Percentiles rank a stretch among this genome's conserved stretches.
These are phyloP conservation scores for Ectobius pallidus DNA, from an alignment of 2,888 invertebrate species.

Conservation along the genomic window DNA sequence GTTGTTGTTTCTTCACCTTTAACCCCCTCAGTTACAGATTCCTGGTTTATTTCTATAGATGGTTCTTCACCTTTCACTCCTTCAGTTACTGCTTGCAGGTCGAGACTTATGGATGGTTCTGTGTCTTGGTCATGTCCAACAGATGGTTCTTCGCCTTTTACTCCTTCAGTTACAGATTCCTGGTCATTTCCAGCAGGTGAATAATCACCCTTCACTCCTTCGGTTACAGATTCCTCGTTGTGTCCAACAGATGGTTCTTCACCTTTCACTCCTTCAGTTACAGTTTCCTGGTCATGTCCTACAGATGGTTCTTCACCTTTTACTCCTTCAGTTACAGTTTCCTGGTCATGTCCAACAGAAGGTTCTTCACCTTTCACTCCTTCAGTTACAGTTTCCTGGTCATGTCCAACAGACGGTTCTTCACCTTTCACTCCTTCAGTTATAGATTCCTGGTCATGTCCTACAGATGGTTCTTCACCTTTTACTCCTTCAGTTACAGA, in stretches of 20 bases:
- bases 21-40: background rate
- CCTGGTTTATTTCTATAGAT: conserved; percentile 34
- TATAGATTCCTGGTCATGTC: no score
- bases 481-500: background rate
- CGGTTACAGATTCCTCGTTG: conserved; percentile 3
- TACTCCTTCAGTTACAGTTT: conserved; percentile 16
- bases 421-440: conserved; percentile 9
- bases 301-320: background rate
- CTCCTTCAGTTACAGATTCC: conserved; percentile 30
- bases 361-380: background rate
- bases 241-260: conserved; percentile 9
- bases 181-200: conserved; percentile 36
- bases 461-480: no score
- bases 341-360: conserved; percentile 25
- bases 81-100: conserved; percentile 32
- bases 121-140: background rate
- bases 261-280: background rate
- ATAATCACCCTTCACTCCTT: background rate
- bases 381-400: conserved; percentile 22
- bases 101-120: conserved; percentile 29
- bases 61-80: conserved; percentile 2
- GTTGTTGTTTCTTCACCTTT: conserved; percentile 20
- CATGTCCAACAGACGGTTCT: conserved; percentile 32
- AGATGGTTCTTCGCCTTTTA: background rate
- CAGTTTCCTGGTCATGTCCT: conserved; percentile 36